Conservation (phyloP, 1,140 invertebrate genomes). For the Octopus bimaculoides region DNA sequence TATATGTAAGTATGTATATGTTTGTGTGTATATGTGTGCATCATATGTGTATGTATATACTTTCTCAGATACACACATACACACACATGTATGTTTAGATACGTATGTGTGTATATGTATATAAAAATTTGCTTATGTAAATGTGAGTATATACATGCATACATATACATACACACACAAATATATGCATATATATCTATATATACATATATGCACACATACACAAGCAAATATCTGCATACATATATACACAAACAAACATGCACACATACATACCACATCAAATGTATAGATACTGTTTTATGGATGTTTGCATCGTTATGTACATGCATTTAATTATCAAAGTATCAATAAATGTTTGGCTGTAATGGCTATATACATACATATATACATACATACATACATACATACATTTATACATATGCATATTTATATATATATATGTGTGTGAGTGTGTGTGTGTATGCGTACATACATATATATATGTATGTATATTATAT, state of each 20-base stretch:
- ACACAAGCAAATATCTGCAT: not conserved
- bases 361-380: no score
- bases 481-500: no score
- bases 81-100: not conserved
- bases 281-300: no score
- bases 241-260: not conserved
- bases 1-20: no score
- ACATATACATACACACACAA: not conserved
- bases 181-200: not conserved
- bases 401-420: no score
- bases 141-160: not conserved
- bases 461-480: no score
- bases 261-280: not conserved
- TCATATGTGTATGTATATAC: not conserved
- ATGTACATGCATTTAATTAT: no score
- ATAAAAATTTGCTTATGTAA: not conserved
- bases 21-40: not conserved
- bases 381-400: no score
- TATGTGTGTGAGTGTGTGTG: no score
- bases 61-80: not conserved
- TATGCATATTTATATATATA: no score
- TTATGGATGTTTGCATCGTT: no score
- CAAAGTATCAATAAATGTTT: no score
- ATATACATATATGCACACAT: not conserved
- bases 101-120: not conserved